A percentile compares a stretch with the other conserved stretches of the same genome.
Evolutionary conservation across 2,113 vertebrate genomes (phyloP).

Genomic region (Thunnus thynnus): DNA sequence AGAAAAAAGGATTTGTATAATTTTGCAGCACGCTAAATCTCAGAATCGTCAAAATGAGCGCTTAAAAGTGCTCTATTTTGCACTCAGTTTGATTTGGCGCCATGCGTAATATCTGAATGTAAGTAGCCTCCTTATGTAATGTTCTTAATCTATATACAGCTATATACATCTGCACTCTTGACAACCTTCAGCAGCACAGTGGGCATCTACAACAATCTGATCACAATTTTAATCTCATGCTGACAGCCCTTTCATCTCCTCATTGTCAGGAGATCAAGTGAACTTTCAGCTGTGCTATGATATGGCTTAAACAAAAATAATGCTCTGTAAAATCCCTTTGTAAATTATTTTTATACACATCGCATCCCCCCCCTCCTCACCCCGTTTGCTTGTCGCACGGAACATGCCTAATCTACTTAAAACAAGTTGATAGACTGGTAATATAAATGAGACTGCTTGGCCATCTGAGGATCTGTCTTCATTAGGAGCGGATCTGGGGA

Average conservation of each 20-base stretch:
- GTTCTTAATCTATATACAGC: not conserved
- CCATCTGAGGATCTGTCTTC: conserved; percentile 81
- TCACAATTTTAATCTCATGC: conserved; percentile 40
- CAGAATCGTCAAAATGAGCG: not conserved
- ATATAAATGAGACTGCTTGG: conserved; percentile 75
- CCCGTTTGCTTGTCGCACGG: conserved; percentile 25
- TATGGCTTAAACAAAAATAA: conserved; percentile 49
- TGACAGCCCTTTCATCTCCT: conserved; percentile 44
- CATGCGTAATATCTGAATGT: not conserved
- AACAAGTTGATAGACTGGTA: conserved; percentile 72
- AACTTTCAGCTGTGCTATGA: conserved; percentile 32
- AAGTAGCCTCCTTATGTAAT: not conserved
- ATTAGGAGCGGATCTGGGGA: conserved; percentile 78
- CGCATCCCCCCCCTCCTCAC: not conserved
- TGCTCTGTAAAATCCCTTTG: conserved; percentile 49
- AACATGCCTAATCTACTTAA: conserved; percentile 77
- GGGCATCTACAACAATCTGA: conserved; percentile 37
- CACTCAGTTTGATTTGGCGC: not conserved
- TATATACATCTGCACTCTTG: conserved; percentile 14
- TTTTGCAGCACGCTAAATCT: not conserved
- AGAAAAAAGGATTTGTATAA: not conserved
- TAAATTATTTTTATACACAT: conserved; percentile 54
- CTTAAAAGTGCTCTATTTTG: not conserved
- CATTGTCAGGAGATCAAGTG: conserved; percentile 45
- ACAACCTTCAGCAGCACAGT: not conserved